These are phyloP conservation scores for Pachycephus smyrnensis DNA, from an alignment of 2,888 invertebrate genomes.

Conservation along the genomic window DNA sequence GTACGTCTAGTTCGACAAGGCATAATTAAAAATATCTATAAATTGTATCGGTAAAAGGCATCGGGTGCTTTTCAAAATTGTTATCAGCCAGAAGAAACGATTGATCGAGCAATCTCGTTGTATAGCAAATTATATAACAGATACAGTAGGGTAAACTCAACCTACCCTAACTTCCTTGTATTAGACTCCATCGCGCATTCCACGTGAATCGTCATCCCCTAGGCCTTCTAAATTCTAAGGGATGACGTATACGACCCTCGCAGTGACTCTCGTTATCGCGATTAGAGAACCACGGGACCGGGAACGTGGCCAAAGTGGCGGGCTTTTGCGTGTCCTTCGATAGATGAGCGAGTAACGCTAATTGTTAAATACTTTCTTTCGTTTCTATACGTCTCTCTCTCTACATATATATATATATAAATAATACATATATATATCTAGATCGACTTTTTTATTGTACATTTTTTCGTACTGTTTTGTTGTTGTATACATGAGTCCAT, in stretches of 20 bases:
- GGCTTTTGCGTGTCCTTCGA: not conserved
- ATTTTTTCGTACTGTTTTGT: not conserved
- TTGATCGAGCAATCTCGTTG: slow-evolving; percentile 37
- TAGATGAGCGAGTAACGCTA: not conserved
- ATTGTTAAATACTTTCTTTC: not conserved
- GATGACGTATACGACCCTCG: not conserved
- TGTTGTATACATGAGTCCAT: not conserved
- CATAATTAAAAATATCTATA: not conserved
- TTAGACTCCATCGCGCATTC: not conserved
- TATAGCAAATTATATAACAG: slow-evolving; percentile 38
- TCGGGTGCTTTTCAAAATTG: not conserved
- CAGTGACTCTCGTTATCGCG: not conserved
- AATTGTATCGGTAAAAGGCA: not conserved
- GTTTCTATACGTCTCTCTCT: not conserved
- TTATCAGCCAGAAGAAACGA: slow-evolving; percentile 12
- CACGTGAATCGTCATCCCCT: not conserved
- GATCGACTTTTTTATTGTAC: not conserved
- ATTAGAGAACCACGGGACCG: not conserved
- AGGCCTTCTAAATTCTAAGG: not conserved
- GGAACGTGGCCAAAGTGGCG: not conserved
- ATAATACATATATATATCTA: not conserved
- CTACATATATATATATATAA: no score
- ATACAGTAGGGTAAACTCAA: not conserved
- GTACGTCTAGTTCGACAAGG: not conserved
- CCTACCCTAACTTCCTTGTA: not conserved